Evolutionary conservation across 1,140 invertebrate genomes (phyloP), one percentile per base, ranked within the genome.

Genomic region (Macrocentrus cingulum): DNA sequence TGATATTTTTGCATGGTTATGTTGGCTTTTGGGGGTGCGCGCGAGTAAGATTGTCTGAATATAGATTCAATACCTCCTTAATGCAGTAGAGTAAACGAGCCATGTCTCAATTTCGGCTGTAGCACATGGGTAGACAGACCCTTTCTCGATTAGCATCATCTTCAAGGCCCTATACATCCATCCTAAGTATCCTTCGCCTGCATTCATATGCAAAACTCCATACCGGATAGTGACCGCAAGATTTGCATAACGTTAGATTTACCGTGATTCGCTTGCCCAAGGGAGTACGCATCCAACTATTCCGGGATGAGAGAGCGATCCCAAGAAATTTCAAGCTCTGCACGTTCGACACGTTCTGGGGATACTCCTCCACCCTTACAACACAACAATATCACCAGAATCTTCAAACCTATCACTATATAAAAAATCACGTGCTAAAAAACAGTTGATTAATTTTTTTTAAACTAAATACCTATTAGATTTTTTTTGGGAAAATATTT

Each of bases 181-280:
- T 22, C 19, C 6, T 54, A 23, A 51, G 36, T 44, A 20, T 25
- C 23, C 18, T 25, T 63, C 64, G 63, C 64, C 66, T 50, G 67
- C 65, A 76, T 80, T 77, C 74, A 70, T 76, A 79, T 80, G 77
- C 75, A 79, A 80, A 80, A 69, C 68, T 71, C 68, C 36, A 46
- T 15, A 70, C 71, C 70, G 71, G 70, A 72, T 74, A 70, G 68
- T 71, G 71, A 68, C 67, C 72, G 64, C 68, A 49, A 64, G 53
- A 78, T 80, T 75, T 80, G 66, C 77, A 79, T 79, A 80, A 77
- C 70, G 74, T 74, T 70, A 78, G 76, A 79, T 77, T 76, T 75
- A 68, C 74, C 72, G 74, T 77, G 75, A 79, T 79, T 77, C 69
- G 49, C 51, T 46, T 34, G 48, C 37, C 34, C 22, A 29, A 20